Percentiles rank a stretch among this genome's conserved stretches.
These are phyloP conservation scores for Eristalinus sepulchralis DNA, from an alignment of 2,888 invertebrate species.

Conservation along the genomic window DNA sequence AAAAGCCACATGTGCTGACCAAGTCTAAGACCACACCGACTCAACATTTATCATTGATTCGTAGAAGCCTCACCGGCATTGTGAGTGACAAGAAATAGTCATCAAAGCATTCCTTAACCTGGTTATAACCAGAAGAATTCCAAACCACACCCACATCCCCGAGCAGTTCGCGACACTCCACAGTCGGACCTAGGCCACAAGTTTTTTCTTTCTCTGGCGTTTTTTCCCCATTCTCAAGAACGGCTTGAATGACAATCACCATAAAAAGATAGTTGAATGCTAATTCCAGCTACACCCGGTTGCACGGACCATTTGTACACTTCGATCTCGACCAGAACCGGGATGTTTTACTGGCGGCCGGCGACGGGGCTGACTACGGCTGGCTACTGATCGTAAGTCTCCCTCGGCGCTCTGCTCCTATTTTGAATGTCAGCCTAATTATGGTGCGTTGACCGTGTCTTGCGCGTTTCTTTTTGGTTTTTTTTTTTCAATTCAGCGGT, in stretches of 20 bases:
- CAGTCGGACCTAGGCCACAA: constrained; percentile 14
- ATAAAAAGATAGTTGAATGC: constrained; percentile 33
- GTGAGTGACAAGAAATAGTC: background rate
- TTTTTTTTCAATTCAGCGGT: background rate
- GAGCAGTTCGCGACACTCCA: background rate
- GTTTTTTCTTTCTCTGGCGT: background rate
- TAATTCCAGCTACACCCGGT: constrained; percentile 25
- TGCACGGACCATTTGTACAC: constrained; percentile 10
- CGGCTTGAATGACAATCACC: constrained; percentile 25
- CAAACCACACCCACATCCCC: background rate
- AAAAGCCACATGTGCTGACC: background rate
- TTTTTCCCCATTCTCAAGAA: background rate
- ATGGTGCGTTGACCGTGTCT: constrained; percentile 43
- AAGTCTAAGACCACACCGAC: background rate
- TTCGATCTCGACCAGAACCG: constrained; percentile 30
- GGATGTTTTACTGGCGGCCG: constrained; percentile 9
- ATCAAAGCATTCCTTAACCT: background rate
- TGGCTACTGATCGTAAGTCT: background rate
- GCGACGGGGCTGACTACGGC: background rate
- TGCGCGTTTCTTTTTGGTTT: background rate
- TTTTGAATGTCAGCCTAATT: constrained; percentile 51
- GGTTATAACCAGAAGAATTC: background rate
- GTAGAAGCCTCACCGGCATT: background rate
- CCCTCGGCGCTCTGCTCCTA: constrained; percentile 8
- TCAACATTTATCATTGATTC: background rate